These are phyloP conservation scores for Flabesymbios commensalis DNA, from an alignment of 2,888 invertebrate species.

Conservation along the genomic window DNA sequence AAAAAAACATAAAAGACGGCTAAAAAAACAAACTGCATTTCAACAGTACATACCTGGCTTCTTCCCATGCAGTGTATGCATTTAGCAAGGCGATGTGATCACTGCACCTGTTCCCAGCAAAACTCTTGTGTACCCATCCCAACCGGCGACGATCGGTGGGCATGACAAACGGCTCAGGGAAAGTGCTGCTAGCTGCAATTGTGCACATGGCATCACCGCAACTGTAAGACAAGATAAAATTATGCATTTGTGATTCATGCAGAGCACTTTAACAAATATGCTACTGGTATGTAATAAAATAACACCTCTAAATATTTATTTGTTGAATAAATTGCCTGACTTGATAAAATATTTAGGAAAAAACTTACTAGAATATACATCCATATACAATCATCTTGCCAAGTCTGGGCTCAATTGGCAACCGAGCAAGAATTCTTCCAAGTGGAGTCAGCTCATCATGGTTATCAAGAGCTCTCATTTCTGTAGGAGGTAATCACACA, in stretches of 20 bases:
- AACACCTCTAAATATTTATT: neutral
- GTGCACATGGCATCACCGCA: conserved; percentile 89
- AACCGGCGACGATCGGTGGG: conserved; percentile 69
- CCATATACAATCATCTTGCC: conserved; percentile 97
- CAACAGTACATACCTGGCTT: conserved; percentile 55
- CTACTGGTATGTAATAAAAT: neutral
- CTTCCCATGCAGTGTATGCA: conserved; percentile 77
- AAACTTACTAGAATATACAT: conserved; percentile 73
- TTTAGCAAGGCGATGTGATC: conserved; percentile 95
- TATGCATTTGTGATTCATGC: no score
- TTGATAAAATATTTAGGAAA: neutral
- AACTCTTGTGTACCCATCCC: conserved; percentile 80
- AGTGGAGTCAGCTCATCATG: conserved; percentile 89
- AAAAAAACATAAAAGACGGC: no score
- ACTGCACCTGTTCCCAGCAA: conserved; percentile 84
- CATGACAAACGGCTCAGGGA: conserved; percentile 87
- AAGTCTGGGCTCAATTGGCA: conserved; percentile 93
- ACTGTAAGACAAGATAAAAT: conserved; percentile 62
- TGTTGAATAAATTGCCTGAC: no score
- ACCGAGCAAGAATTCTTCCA: conserved; percentile 87
- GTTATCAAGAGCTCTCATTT: conserved; percentile 88
- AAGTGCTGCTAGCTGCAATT: conserved; percentile 94
- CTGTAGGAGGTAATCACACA: conserved; percentile 66
- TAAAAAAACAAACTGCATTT: neutral
- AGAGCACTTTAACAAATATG: neutral